These are phyloP conservation scores for Passerculus sandwichensis DNA, from an alignment of 2,797 vertebrate genomes.

Conservation along the genomic window DNA sequence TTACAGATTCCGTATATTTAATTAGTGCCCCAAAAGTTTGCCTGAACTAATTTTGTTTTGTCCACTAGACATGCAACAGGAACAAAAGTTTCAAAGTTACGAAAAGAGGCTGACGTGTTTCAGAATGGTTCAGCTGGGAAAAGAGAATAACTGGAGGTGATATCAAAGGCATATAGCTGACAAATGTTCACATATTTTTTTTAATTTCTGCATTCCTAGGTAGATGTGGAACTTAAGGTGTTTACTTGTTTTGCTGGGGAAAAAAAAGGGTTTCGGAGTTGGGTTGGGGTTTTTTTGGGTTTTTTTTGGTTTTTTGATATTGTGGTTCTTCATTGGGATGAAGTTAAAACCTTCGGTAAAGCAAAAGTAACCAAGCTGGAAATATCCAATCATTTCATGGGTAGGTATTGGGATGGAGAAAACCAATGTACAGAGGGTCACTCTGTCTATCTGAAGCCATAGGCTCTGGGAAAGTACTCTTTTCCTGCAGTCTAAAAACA, in stretches of 20 bases:
- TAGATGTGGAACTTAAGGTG: neutral
- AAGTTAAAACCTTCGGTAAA: neutral
- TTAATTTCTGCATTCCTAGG: neutral
- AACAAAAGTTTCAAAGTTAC: neutral
- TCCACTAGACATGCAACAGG: neutral
- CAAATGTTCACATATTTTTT: neutral
- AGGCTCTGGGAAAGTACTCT: neutral
- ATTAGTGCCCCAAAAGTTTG: neutral
- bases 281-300: no score
- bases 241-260: neutral
- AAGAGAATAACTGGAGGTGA: neutral
- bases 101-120: neutral
- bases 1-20: neutral
- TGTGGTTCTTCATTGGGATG: neutral
- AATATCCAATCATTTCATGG: neutral
- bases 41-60: neutral
- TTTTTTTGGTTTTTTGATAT: rapidly evolving
- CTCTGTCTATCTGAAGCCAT: neutral
- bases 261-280: neutral
- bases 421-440: neutral
- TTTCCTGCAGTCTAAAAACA: neutral
- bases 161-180: neutral
- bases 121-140: neutral
- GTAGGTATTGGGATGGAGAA: neutral
- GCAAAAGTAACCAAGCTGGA: neutral